Evolutionary conservation across 2,888 invertebrate species (phyloP), one percentile per base, ranked within the genome.

Genomic region (Taphrorychus bicolor): DNA sequence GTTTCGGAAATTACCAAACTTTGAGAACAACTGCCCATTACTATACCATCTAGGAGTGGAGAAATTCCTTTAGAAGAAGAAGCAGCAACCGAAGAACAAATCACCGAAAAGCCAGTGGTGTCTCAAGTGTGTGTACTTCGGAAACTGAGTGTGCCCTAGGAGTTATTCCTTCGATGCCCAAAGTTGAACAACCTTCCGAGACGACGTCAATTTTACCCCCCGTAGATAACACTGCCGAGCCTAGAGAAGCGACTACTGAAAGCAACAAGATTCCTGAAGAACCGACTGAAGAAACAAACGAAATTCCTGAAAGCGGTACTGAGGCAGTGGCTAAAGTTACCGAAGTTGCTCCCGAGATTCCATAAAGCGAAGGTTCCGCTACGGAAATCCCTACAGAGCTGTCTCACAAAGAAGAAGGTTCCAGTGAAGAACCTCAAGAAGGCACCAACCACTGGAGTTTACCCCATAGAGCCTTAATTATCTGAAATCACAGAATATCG

Each of bases 91-190:
- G 69, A 62, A 51, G 67, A 23, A 63, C 16, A 23, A n/a, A 24
- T 54, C 21, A 71, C 70, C 5, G 68, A 71, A 57, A 69, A 71
- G 56, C 14, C 70, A 16, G 58, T 70, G 9, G 54, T 70, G 16
- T 68, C 70, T 22, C 68, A 70, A 68, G 70, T 67, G 5, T 70
- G 70, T 54, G 65, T 68, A 18, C 68, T 68, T 21, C 68, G 58
- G 49, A 49, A 65, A 49, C 68, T 68, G 45, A 68, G 70, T 40
- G 68, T 58, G 49, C 65, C 61, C 65, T 58, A 56, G 57, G 23
- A 56, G 57, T 42, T 53, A 57, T 69, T 52, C 60, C 69, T 63
- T 48, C 49, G 18, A 23, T 45, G 16, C 23, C 67, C 1, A 21
- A 59, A 42, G 24, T 53, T 19, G 45, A 59, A 16, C n/a, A 42